Base-by-base conservation (phyloP, 1,140 invertebrate species). In the Armadillidium nasatum region DNA sequence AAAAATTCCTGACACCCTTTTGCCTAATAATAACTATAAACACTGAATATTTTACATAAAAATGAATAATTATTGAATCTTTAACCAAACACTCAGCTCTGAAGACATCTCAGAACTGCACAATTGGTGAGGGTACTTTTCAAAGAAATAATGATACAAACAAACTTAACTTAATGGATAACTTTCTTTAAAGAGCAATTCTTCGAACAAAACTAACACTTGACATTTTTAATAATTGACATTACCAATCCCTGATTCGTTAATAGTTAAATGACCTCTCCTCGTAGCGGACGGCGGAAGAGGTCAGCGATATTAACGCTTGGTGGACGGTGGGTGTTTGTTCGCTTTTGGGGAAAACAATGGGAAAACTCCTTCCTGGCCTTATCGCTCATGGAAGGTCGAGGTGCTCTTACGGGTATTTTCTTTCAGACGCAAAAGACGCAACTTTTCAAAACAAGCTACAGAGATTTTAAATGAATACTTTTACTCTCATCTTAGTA, bases 401-500 rank as follows among this genome's bases (percentile, higher is more conserved):
- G 73, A 78, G 76, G 76, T 79, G 76, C 78, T 80, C 73, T 78
- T 80, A 76, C 88, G 80, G 88, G 89, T 84, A 76, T 81, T 81
- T 75, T 77, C 78, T 81, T 82, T 77, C 81, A 82, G 89, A 84
- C 83, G 89, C 80, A 90, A 91, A 84, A 85, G 90, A 81, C 84
- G 89, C 79, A 91, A 90, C 84, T 90, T 91, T 84, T 88, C 86
- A 82, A 91, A 91, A 84, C 88, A 89, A 83, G 89, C 89, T 33
- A 89, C 89, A 77, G 89, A 91, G 85, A 85, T 90, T 74, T 84
- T 90, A 76, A 91, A 90, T 83, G 89, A 90, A 83, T 90, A 90
- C 83, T 90, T 90, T 84, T 90, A 90, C 84, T 88, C 88, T 44
- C 89, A 90, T 82, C 84, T 90, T 74, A 87, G 85, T 82, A 90